A percentile compares a stretch with the other conserved stretches of the same genome.
These are phyloP conservation scores for Bungarus multicinctus DNA, from an alignment of 2,113 vertebrate species.

Conservation along the genomic window DNA sequence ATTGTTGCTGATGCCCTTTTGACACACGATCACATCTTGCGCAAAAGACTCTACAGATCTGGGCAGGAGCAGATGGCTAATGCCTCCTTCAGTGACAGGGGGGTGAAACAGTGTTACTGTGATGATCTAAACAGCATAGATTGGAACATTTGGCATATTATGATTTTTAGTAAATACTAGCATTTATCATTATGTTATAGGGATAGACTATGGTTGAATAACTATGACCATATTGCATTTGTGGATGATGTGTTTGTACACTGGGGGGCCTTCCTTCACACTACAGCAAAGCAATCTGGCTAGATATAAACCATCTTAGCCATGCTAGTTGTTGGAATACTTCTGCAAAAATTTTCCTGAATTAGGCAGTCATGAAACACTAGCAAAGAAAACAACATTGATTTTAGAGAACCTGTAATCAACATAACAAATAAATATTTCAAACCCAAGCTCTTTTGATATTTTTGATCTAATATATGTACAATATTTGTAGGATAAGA, in stretches of 20 bases:
- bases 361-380: neutral
- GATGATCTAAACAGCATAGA: conserved; percentile 6
- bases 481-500: neutral
- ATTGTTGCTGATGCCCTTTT: conserved; percentile 2
- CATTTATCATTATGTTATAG: neutral
- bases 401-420: neutral
- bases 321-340: neutral
- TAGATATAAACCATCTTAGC: neutral
- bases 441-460: neutral
- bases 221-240: neutral
- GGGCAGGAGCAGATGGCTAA: conserved; percentile 16
- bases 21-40: neutral
- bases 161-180: neutral
- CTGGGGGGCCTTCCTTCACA: neutral
- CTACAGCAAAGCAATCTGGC: neutral
- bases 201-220: neutral
- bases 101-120: neutral
- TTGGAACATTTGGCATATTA: conserved; percentile 9
- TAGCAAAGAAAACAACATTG: neutral
- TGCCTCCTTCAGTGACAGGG: neutral
- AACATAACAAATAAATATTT: neutral
- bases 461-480: neutral
- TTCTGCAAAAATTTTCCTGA: neutral
- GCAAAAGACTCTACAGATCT: neutral
- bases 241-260: neutral